Base-by-base conservation (phyloP, 2,888 invertebrate species). In the Caenorhabditis sp. region DNA sequence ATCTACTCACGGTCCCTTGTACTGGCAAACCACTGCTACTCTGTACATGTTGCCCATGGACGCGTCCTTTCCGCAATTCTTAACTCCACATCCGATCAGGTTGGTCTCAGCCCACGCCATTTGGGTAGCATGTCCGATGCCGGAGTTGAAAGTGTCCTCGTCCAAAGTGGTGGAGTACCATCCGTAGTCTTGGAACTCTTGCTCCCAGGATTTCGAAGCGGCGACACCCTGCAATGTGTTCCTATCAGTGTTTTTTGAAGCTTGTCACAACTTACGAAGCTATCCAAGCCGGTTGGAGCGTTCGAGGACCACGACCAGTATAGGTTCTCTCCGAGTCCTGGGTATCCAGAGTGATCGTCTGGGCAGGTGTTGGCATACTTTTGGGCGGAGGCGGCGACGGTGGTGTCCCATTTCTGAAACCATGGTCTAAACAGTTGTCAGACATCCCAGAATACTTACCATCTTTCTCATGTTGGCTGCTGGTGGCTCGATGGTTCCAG, bases 121-220 rank as follows among this genome's bases (percentile, higher is more conserved):
- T 69, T 84, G 84, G 5, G 80, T 80, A 47, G 84, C 84, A 44
- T 80, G 76, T 41, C 80, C 84, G 2, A 84, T 80, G n/a, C 84
- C 84, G 14, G 63, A 16, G 24, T 76, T 69, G 44, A 75, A 72
- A 0, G 68, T 31, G 41, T 24, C 51, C 54, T 58, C 24, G n/a
- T 75, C 75, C 7, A 80, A 49, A 24, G 47, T 66, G 8, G 44
- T 77, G 1, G 61, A 63, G 8, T 16, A 14, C 84, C 76, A 84
- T 66, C 84, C 84, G 38, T 64, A 70, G 44, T 58, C 31, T 61
- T 84, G 76, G 63, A 84, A 81, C 22, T 84, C 73, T 1, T 54
- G 4, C 4, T 64, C 69, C 84, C 84, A 84, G n/a, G 47, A 47
- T 12, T 31, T 2, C 7, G 22, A 59, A 0, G 59, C 72, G 2